phyloP scores from a whole-genome alignment of 2,888 invertebrate species.

The Cabera pusaria region DNA sequence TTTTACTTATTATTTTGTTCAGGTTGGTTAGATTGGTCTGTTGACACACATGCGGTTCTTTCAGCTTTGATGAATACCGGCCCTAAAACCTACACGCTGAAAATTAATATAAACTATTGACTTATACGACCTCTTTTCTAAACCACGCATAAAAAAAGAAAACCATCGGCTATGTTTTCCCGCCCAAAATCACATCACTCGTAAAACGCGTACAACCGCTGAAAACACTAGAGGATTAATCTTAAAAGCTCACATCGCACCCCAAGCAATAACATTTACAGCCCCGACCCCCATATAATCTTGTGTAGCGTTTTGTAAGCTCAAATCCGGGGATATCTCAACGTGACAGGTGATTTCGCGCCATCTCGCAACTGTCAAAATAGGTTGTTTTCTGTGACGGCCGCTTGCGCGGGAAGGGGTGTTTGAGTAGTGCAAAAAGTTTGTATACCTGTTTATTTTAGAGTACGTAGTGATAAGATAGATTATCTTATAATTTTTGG shows the following conservation, averaged over 20 bases:
- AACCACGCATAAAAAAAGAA: too few relatives aligned
- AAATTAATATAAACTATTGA: too few relatives aligned
- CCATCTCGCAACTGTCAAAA: constrained; percentile 66
- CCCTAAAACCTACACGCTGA: too few relatives aligned
- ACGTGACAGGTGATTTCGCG: constrained; percentile 62
- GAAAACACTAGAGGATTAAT: constrained; percentile 60
- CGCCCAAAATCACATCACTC: constrained; percentile 29
- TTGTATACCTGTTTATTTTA: too few relatives aligned
- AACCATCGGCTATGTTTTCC: constrained; percentile 5
- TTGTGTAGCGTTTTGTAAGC: constrained; percentile 57
- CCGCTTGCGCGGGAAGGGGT: constrained; percentile 24
- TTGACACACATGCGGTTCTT: too few relatives aligned
- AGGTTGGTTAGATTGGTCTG: too few relatives aligned
- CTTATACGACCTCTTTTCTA: too few relatives aligned
- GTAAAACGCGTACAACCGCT: constrained; percentile 34
- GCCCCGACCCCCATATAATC: constrained; percentile 59
- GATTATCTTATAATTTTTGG: too few relatives aligned
- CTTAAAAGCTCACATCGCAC: constrained; percentile 59
- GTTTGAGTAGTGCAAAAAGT: too few relatives aligned
- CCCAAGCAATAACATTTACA: constrained; percentile 65
- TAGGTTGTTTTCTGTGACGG: constrained; percentile 51
- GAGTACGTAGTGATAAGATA: too few relatives aligned
- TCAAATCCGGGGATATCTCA: constrained; percentile 65
- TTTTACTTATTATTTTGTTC: too few relatives aligned
- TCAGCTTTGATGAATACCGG: too few relatives aligned